These are phyloP conservation scores for Cheilosia pagana DNA, from an alignment of 2,888 invertebrate species.

Conservation along the genomic window DNA sequence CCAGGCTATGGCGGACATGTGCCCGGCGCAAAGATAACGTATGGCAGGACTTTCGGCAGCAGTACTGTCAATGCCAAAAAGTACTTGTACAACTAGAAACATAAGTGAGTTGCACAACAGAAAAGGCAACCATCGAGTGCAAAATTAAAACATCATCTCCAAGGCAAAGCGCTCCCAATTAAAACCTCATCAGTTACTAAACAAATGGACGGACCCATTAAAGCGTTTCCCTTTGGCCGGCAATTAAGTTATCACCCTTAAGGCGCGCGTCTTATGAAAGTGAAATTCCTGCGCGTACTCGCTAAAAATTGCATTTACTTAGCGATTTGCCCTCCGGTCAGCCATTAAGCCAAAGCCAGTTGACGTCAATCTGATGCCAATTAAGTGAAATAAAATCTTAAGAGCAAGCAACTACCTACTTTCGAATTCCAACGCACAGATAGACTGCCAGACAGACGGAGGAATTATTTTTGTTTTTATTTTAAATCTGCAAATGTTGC, in stretches of 20 bases:
- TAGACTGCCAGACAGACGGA: not conserved
- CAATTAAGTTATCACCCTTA: constrained; percentile 5
- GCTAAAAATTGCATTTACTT: not conserved
- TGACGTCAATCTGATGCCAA: constrained; percentile 32
- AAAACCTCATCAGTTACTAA: constrained; percentile 3
- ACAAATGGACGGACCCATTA: not conserved
- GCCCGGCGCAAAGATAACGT: constrained; percentile 88
- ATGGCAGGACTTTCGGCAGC: constrained; percentile 90
- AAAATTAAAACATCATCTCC: not conserved
- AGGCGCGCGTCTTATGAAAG: constrained; percentile 10
- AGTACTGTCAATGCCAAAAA: constrained; percentile 88
- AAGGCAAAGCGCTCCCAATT: not conserved
- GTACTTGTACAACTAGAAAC: constrained; percentile 84
- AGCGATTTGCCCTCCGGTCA: not conserved
- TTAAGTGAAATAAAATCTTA: constrained; percentile 36
- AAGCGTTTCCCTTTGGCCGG: not conserved
- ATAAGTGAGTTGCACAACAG: no score
- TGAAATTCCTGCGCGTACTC: not conserved
- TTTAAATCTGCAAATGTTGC: constrained; percentile 48
- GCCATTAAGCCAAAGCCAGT: constrained; percentile 5
- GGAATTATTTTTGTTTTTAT: constrained; percentile 24
- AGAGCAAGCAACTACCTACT: constrained; percentile 7
- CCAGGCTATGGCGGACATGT: constrained; percentile 90
- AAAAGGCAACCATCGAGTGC: no score
- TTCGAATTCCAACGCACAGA: constrained; percentile 56